A percentile compares a stretch with the other conserved stretches of the same genome.
Conservation (phyloP, 2,113 vertebrate species). For the Gymnorhina tibicen region DNA sequence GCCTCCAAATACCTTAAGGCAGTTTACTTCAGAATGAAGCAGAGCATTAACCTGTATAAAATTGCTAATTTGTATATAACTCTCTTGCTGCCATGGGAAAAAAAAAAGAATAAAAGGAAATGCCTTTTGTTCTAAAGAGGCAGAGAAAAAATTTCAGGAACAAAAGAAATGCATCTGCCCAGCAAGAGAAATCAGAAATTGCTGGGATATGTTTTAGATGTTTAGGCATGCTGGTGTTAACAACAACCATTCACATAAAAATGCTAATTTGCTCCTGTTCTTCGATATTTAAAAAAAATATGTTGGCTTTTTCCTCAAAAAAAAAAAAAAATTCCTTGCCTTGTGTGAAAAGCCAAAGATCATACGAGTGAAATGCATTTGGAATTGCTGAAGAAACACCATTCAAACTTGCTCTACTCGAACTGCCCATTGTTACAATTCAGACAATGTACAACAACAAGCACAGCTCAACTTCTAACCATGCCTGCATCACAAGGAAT, state of each 20-base stretch:
- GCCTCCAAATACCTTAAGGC: constrained; percentile 54
- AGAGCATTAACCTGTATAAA: constrained; percentile 60
- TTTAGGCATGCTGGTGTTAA: neutral
- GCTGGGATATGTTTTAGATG: neutral
- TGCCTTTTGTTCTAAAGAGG: constrained; percentile 65
- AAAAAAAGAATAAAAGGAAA: neutral
- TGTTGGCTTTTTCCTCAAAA: neutral
- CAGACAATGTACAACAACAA: constrained; percentile 39
- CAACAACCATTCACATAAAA: neutral
- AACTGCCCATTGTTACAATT: constrained; percentile 40
- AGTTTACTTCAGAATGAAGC: constrained; percentile 68
- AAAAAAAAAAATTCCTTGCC: neutral
- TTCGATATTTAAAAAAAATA: neutral
- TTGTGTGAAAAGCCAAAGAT: neutral
- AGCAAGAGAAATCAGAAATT: constrained; percentile 35
- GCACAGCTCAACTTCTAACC: constrained; percentile 10
- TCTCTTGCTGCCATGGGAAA: neutral
- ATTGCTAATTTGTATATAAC: constrained; percentile 55
- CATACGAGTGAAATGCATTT: constrained; percentile 22
- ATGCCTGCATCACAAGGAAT: constrained; percentile 2
- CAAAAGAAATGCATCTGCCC: constrained; percentile 70
- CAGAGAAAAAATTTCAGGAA: constrained; percentile 51
- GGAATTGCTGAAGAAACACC: constrained; percentile 56
- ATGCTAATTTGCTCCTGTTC: neutral
- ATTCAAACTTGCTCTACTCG: constrained; percentile 69